Evolutionary conservation across 2,113 vertebrate species (phyloP), one percentile per base, ranked within the genome.

Genomic region (Lethenteron camtschaticum): DNA sequence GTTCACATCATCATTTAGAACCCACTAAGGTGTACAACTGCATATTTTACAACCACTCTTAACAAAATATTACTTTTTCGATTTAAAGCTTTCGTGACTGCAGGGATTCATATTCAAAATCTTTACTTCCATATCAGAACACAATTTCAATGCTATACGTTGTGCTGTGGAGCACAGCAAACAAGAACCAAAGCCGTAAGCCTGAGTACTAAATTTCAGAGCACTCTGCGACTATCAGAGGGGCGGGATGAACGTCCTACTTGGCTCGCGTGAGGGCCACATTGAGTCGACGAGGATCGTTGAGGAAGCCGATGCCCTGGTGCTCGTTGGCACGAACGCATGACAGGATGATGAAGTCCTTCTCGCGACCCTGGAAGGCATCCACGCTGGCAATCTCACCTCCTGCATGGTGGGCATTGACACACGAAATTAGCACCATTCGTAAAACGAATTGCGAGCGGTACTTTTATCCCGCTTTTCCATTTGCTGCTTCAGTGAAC

Each of bases 301-400:
- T 99, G 56, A 99, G 79, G 74, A 99, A 99, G 3, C 94, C 94
- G 1, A 99, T 99, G 4, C 94, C 94, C 76, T 99, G 94, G 77
- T 99, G 94, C 69, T 96, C 92, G 0, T 96, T 96, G 74, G 94
- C 94, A 69, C 94, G 83, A 57, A 99, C 94, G 1, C 94, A 99
- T 9, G 94, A 99, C 13, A 99, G 82, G 73, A 99, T 99, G 77
- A 99, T 99, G 71, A 99, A 96, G 76, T 99, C 94, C 76, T 99
- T 99, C 79, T 99, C 94, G 12, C 94, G 78, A 2, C 94, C 94
- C 80, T 99, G 94, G 80, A 99, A 99, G 8, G 94, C 94, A 1
- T 99, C 94, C 74, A 99, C 94, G 0, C 94, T 99, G 56, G 94
- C 94, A 2, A 99, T 99, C 79, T 99, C 74, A 99, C 94, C 79